Evolutionary conservation across 2,888 invertebrate species (phyloP), one percentile per base, ranked within the genome.

Genomic region (Xylocampa areola): DNA sequence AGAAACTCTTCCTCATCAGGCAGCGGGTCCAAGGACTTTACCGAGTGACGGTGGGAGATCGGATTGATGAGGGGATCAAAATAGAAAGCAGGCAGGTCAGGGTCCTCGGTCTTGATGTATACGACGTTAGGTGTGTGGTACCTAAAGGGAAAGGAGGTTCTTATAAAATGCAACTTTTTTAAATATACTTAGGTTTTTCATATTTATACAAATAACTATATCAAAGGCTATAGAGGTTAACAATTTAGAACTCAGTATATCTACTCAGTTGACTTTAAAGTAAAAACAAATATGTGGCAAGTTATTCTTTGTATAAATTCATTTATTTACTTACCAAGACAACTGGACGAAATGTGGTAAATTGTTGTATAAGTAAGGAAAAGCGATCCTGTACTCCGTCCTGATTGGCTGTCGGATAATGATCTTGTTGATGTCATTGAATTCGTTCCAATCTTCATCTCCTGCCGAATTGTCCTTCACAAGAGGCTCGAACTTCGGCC

Each of bases 391-490:
- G 88, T 99, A 99, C 90, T 99, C 99, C 0, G 99, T 99, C 66
- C 99, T 95, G 73, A 99, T 98, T 2, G 99, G 99, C 84, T 99
- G 99, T 6, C 99, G 95, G 76, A 99, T 99, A 68, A 99, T 99
- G 79, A 99, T 99, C 94, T 99, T 99, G 90, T 99, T 99, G 76
- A 99, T 99, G 84, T 99, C 99, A 94, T 99, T 99, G 84, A 99
- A 99, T 92, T 99, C 99, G 92, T 99, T 99, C 99, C 99, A 99
- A 88, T 99, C 99, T 93, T 99, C 99, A 94, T 99, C 99, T 1
- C 98, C 98, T 47, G 98, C 97, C 81, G 98, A 98, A 79, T 98
- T 97, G 89, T 99, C 99, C 84, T 99, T 99, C 13, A 99, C 98
- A 4, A 99, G 94, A 0, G 99, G 99, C 88, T 99, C 99, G 94